phyloP scores from a whole-genome alignment of 2,888 invertebrate genomes.

The Actias luna region DNA sequence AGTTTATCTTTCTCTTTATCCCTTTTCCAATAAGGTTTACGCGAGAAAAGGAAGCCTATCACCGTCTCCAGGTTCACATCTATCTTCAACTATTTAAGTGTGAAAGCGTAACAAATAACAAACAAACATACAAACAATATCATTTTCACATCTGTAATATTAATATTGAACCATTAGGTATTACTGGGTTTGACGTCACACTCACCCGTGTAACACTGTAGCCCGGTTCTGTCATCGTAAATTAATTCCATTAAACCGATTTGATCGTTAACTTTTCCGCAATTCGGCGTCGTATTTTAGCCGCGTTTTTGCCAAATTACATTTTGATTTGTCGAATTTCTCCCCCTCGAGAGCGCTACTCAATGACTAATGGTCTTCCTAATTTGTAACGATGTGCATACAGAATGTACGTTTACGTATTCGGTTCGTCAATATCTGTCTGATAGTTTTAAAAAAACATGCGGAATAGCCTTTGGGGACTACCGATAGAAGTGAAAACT shows the following conservation, averaged over 20 bases:
- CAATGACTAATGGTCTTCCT: constrained; percentile 50
- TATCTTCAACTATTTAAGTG: too few species aligned
- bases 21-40: too few species aligned
- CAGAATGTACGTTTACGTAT: constrained; percentile 38
- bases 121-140: too few species aligned
- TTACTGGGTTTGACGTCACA: constrained; percentile 14
- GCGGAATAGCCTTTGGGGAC: too few species aligned
- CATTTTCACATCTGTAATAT: too few species aligned
- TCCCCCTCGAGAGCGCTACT: constrained; percentile 34
- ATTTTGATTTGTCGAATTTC: constrained; percentile 44
- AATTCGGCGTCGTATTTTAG: constrained; percentile 43
- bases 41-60: too few species aligned
- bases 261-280: constrained; percentile 35
- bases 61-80: too few species aligned
- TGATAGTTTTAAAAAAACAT: not conserved
- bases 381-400: constrained; percentile 42
- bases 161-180: too few species aligned
- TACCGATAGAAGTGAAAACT: too few species aligned
- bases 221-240: constrained; percentile 29
- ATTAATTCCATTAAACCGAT: constrained; percentile 44
- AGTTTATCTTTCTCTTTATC: too few species aligned
- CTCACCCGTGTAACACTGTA: constrained; percentile 17
- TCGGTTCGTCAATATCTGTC: not conserved
- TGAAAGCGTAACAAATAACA: too few species aligned
- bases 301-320: constrained; percentile 49